A percentile compares a stretch with the other conserved stretches of the same genome.
phyloP scores from a whole-genome alignment of 2,888 invertebrate species.

The Dichetophora obliterata region DNA sequence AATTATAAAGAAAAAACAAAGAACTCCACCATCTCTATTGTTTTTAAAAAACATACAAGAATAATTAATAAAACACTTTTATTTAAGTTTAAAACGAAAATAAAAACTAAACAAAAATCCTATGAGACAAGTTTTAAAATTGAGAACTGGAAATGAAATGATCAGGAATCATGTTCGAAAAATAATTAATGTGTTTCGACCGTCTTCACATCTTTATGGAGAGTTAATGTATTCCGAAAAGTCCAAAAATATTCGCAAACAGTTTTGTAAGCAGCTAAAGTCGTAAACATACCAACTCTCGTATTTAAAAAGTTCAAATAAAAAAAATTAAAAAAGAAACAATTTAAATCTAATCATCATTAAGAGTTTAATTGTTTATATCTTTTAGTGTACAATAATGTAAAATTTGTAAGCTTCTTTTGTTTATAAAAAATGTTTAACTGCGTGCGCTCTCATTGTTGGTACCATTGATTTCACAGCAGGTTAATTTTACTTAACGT shows the following conservation, averaged over 20 bases:
- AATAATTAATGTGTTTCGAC: neutral
- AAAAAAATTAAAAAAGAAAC: neutral
- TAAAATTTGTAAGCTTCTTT: constrained; percentile 4
- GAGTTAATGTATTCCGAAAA: neutral
- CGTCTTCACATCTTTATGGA: neutral
- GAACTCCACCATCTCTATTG: constrained; percentile 64
- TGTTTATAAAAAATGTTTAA: constrained; percentile 11
- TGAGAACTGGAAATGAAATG: constrained; percentile 29
- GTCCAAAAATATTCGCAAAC: constrained; percentile 11
- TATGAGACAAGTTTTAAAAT: constrained; percentile 48
- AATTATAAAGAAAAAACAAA: constrained; percentile 54
- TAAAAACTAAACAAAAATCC: constrained; percentile 50
- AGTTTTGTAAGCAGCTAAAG: constrained; percentile 19
- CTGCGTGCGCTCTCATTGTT: constrained; percentile 42
- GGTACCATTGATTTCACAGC: constrained; percentile 7
- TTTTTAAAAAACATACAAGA: constrained; percentile 68
- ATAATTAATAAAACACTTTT: constrained; percentile 56
- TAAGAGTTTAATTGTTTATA: neutral
- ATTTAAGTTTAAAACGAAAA: constrained; percentile 62
- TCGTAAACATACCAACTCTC: constrained; percentile 24
- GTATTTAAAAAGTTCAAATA: neutral
- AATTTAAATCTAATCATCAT: neutral
- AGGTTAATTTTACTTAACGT: constrained; percentile 3
- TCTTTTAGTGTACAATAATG: neutral
- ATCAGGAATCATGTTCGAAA: neutral